Evolutionary conservation across 2,888 invertebrate genomes (phyloP), one percentile per base, ranked within the genome.

Genomic region (Thereva nobilitata): DNA sequence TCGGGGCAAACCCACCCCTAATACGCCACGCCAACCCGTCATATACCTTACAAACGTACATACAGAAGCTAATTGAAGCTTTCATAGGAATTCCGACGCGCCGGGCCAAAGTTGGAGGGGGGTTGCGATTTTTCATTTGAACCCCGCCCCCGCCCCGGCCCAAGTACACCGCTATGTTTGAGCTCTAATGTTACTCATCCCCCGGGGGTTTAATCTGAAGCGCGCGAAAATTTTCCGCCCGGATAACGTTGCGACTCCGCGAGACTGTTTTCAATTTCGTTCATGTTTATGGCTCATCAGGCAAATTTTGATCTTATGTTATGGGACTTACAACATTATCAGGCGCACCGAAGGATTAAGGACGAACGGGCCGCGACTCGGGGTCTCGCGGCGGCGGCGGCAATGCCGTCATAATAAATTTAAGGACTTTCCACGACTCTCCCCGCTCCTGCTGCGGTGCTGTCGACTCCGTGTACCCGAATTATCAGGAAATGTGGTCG

Each of bases 241-340:
- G 35, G 47, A 38, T 42, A 38, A 37, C 57, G 56, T 23, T 23
- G 23, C 23, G 23, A 23, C 23, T 23, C 23, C 23, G 44, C n/a
- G 42, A 41, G 42, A 34, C 42, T 56, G 37, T 47, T 59, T 59
- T 59, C 57, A 59, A 59, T 59, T 59, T 59, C 57, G 47, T 59
- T 59, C 57, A 59, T 59, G 57, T 59, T 59, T 59, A 59, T 59
- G 57, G 57, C 12, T 59, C 57, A 59, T 59, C 47, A 59, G 23
- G 12, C 57, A 59, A 59, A 47, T 59, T 45, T 59, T 59, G 57
- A 59, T 59, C 47, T 59, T 59, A 47, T 47, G 12, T 37, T 59
- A 6, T 37, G 47, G 57, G 47, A 23, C 10, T n/a, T 37, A 7
- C 47, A 45, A 5, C 37, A 10, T 10, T 9, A 6, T 10, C 38